These are phyloP conservation scores for Eugnorisma glareosa DNA, from an alignment of 2,888 invertebrate genomes.

Conservation along the genomic window DNA sequence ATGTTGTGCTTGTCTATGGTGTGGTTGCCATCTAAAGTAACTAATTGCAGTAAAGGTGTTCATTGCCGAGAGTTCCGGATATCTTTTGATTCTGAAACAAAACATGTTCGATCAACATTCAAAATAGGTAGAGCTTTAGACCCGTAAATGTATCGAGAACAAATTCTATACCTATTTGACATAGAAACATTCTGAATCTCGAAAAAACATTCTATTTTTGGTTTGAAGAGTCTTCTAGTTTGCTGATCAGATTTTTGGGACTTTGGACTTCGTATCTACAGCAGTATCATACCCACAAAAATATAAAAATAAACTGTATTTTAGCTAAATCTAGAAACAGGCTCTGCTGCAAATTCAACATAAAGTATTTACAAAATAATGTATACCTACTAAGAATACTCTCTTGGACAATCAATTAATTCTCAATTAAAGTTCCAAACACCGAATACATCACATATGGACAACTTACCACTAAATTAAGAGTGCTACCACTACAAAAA, in stretches of 20 bases:
- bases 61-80: neutral
- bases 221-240: neutral
- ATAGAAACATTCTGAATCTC: neutral
- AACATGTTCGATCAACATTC: neutral
- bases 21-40: neutral
- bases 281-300: neutral
- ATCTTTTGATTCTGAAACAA: neutral
- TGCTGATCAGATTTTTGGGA: neutral
- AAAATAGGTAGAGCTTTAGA: neutral
- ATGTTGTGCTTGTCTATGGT: neutral
- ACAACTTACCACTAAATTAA: constrained; percentile 60
- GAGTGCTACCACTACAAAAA: constrained; percentile 55
- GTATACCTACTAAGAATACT: neutral
- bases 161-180: neutral
- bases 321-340: neutral
- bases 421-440: neutral
- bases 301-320: neutral
- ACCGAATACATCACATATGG: constrained; percentile 49
- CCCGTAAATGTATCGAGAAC: too few relatives aligned
- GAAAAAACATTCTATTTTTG: neutral
- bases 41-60: neutral
- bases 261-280: neutral
- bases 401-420: neutral
- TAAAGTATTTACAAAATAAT: neutral
- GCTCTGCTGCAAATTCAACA: neutral